phyloP scores from a whole-genome alignment of 2,113 vertebrate species.

The Rostratula benghalensis region DNA sequence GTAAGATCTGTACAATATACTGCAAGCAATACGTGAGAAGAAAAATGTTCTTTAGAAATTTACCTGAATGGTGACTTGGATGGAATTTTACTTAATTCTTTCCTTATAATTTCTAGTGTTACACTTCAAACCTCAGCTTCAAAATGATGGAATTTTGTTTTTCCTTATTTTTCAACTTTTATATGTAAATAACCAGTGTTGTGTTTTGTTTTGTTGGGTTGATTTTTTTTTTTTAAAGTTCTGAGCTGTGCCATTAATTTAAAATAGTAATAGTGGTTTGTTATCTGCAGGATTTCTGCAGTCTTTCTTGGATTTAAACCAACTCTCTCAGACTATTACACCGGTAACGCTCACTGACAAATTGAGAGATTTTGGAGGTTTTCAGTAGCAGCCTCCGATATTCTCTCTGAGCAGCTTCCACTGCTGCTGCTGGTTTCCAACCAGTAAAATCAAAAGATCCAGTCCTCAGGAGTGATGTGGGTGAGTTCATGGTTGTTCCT shows the following conservation, averaged over 20 bases:
- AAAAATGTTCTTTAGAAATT: background rate
- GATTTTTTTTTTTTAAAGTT: background rate
- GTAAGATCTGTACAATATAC: background rate
- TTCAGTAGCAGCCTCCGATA: background rate
- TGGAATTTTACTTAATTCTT: background rate
- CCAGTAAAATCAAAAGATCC: background rate
- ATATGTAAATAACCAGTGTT: background rate
- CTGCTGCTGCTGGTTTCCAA: background rate
- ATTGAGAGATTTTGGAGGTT: background rate
- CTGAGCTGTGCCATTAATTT: background rate
- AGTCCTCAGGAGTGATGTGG: background rate
- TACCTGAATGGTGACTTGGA: background rate
- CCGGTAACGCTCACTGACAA: background rate
- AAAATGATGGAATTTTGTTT: background rate
- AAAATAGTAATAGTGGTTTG: background rate
- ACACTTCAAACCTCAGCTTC: background rate
- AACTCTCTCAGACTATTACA: background rate
- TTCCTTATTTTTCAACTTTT: background rate
- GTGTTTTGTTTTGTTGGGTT: background rate
- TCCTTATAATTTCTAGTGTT: background rate
- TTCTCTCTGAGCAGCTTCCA: background rate
- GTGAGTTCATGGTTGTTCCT: background rate
- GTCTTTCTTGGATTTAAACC: background rate
- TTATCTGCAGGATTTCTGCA: background rate
- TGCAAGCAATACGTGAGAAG: background rate